Evolutionary conservation across 1,140 invertebrate species (phyloP), one percentile per base, ranked within the genome.

Genomic region (Chlorops oryzae): DNA sequence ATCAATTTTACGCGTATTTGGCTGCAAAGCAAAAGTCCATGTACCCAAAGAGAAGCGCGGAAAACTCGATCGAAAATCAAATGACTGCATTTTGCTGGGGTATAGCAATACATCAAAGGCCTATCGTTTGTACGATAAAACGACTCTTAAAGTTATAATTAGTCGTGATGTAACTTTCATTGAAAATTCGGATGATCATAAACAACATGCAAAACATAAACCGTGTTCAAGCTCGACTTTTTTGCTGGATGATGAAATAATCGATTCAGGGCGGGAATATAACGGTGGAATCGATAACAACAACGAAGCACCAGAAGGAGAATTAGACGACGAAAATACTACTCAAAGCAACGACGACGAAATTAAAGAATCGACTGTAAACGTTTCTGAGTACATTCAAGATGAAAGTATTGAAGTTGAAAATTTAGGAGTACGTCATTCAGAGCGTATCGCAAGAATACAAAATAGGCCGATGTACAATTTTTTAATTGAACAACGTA

Each of bases 81-180:
- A 32, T 27, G 47, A 61, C 47, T 58, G 59, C 21, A 54, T 64
- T 5, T 54, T 74, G 40, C 37, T 71, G 12, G 68, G 63, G n/a
- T 70, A 65, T 47, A 42, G 51, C 21, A 57, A 57, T 15, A 41
- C 59, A 44, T 50, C 52, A 17, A 68, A 70, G 35, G 65, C 52
- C 3, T 65, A 62, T 50, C 23, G 59, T 47, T 18, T 64, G 62
- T 54, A 37, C 58, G 59, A 74, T 55, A 37, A 20, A 41, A 59
- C 59, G 55, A 56, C 20, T 51, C 62, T 2, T 52, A 71, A 51
- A 28, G 50, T 69, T 25, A 57, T 58, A 5, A 54, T 57, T 12
- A 59, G 55, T 32, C 53, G 63, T 25, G 61, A 67, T 53, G 57
- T 69, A n/a, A 54, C 54, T 23, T 59, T 65, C 25, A 47, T 65